Evolutionary conservation across 2,888 invertebrate genomes (phyloP).

Genomic region (Volucella inflata): DNA sequence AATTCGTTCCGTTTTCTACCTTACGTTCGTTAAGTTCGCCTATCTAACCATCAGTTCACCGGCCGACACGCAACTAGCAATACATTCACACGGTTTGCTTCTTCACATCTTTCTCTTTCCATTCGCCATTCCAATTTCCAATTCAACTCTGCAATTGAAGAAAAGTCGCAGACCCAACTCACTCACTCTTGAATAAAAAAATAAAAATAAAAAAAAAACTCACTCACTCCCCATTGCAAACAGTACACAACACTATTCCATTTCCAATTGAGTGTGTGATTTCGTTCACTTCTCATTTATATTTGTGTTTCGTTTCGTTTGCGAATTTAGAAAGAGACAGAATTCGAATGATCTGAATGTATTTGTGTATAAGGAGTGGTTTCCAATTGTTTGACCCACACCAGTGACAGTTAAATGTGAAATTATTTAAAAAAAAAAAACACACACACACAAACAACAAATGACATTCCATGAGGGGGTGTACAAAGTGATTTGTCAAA

Average conservation of each 20-base stretch:
- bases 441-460: slow-evolving; percentile 5
- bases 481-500: slow-evolving; percentile 65
- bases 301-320: slow-evolving; percentile 66
- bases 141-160: slow-evolving; percentile 16
- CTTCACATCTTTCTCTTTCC: slow-evolving; percentile 12
- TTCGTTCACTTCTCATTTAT: slow-evolving; percentile 42
- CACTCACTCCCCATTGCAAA: background rate
- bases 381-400: slow-evolving; percentile 34
- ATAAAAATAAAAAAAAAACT: background rate
- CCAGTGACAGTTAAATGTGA: slow-evolving; percentile 62
- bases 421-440: slow-evolving; percentile 35
- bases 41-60: slow-evolving; percentile 57
- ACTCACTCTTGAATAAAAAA: background rate
- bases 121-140: background rate
- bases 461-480: slow-evolving; percentile 16
- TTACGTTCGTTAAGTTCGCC: slow-evolving; percentile 69
- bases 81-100: slow-evolving; percentile 51
- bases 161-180: slow-evolving; percentile 35
- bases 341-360: background rate
- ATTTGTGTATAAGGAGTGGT: slow-evolving; percentile 59
- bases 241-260: slow-evolving; percentile 17
- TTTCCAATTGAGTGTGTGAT: slow-evolving; percentile 45
- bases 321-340: slow-evolving; percentile 68
- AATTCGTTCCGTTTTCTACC: slow-evolving; percentile 40
- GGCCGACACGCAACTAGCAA: slow-evolving; percentile 31